Evolutionary conservation across 2,888 invertebrate genomes (phyloP), one percentile per base, ranked within the genome.

Genomic region (Thecophora atra): DNA sequence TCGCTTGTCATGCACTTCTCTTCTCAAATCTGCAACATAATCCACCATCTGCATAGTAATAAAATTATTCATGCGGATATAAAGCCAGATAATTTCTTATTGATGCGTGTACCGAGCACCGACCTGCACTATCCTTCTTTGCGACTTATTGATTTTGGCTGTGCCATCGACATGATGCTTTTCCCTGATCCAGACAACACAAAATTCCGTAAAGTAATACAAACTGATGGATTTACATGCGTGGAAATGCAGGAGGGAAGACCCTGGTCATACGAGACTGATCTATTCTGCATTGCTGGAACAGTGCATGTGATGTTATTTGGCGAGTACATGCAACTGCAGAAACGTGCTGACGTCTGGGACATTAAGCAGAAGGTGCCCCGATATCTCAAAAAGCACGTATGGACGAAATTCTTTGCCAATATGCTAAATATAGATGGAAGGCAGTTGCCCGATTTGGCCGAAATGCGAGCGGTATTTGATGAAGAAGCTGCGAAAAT

Each of bases 181-280:
- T 94, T 95, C 79, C 94, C 95, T 6, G 89, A 91, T 75, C 91
- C 90, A 17, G 81, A 83, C 44, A 72, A 77, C n/a, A 94, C 94
- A 1, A 91, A 92, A 70, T 97, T 97, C 86, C 92, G 89, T 76
- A 85, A 91, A 88, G 89, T 92, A 75, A 93, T 94, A 80, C 92
- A 92, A 77, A 95, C 95, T 3, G 94, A 94, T 84, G 92, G 93
- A 66, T 94, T 95, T 80, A 92, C 93, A 3, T 95, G 94, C 82
- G 93, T 93, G 72, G 98, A 98, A 88, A 98, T 98, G 98, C 90
- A 91, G 80, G 95, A 96, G 82, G 92, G 93, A 21, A 90, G 92
- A 78, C 94, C 95, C 0, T 98, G 98, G 98, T 97, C 94, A 19
- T 97, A 95, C 84, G 97, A 98, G 88, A 96, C 96, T 17, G 98